These are phyloP conservation scores for Mormyrops boulengeri DNA, from an alignment of 2,797 vertebrate species.

Conservation along the genomic window DNA sequence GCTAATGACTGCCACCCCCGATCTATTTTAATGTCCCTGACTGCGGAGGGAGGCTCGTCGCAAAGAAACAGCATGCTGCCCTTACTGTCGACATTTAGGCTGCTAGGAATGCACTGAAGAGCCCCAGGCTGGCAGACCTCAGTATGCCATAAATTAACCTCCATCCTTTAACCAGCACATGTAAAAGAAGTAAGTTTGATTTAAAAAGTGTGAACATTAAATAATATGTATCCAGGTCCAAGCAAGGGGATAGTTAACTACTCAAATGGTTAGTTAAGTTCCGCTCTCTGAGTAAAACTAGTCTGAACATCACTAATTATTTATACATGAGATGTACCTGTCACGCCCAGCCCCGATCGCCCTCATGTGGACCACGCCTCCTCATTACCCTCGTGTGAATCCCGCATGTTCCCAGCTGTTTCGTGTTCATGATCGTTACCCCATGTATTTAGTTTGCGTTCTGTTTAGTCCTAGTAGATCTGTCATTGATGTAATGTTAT, in stretches of 20 bases:
- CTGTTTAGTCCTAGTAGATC: no score
- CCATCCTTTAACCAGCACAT: neutral
- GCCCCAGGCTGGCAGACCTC: neutral
- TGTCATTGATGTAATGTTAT: no score
- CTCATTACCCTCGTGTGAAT: no score
- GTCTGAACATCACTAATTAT: neutral
- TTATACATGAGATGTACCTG: neutral
- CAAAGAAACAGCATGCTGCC: constrained; percentile 18
- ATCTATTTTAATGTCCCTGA: constrained; percentile 6
- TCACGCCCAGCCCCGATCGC: no score
- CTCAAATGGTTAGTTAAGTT: neutral
- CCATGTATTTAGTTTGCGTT: no score
- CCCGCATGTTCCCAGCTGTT: no score
- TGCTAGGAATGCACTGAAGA: neutral
- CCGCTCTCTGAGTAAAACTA: neutral
- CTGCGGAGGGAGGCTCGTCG: neutral
- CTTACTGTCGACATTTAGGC: constrained; percentile 13
- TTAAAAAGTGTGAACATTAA: neutral
- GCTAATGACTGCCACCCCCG: constrained; percentile 28
- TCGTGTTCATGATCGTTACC: no score
- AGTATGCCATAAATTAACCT: neutral
- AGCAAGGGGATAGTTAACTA: neutral
- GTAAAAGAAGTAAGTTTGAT: neutral
- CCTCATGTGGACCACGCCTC: no score
- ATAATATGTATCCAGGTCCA: neutral